Base-by-base conservation (phyloP, 2,888 invertebrate genomes). In the Furcula furcula region DNA sequence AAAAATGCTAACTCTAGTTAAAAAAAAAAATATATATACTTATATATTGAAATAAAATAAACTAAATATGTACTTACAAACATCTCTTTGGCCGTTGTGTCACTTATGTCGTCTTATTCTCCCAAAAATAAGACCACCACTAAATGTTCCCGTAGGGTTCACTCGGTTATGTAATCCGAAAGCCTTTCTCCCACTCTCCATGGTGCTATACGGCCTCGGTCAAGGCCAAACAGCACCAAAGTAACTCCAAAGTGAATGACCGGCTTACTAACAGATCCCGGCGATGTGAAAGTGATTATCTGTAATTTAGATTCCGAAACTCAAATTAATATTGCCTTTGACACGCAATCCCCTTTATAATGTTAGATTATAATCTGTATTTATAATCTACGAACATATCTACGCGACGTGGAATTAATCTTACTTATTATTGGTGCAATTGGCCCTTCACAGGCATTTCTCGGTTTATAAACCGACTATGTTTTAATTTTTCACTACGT, bases 121-220 rank as follows among this genome's bases (percentile, higher is more conserved):
- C 38, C 47, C 31, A 40, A 36, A 40, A 41, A 20, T 43, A 53
- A 35, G 22, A 21, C 31, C 44, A n/a, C 34, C 6, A 56, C 55
- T 57, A 40, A 51, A 16, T 22, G 33, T 29, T 36, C 25, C 46
- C 42, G 34, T 31, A 39, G 36, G 36, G 28, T 33, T 35, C 22
- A 10, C 25, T 27, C 28, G n/a, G 38, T 56, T 54, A 45, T 43
- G 55, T 58, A 53, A 47, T 14, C 25, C 25, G 55, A 35, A 45
- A 29, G 41, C 43, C 58, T 59, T 60, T 59, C 58, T 57, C 60
- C 59, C 60, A 51, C 60, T 58, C 58, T 36, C 28, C 23, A 21
- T 19, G 20, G 16, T 16, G 18, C 11, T 3, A 41, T 32, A 46
- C 28, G n/a, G 32, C 29, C 46, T 36, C 31, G 45, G 44, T 46